A percentile compares a stretch with the other conserved stretches of the same genome.
Conservation (phyloP, 2,888 invertebrate species). For the Sabatieria punctata region DNA sequence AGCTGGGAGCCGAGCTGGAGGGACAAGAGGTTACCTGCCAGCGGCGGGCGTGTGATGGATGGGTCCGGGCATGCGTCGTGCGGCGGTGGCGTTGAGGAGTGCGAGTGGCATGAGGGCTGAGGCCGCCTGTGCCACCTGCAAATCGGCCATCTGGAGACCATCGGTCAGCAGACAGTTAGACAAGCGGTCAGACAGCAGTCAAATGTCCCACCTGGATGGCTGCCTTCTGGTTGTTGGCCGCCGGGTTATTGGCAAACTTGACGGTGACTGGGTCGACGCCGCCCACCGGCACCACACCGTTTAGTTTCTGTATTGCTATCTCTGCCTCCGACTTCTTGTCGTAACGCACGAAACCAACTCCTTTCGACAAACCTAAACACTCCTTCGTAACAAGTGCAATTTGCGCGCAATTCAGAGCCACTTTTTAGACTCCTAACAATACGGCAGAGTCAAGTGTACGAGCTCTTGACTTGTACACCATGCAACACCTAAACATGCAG, state of each 20-base stretch:
- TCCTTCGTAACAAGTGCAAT: not conserved
- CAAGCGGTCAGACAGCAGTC: no score
- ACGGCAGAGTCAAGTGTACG: no score
- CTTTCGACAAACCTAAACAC: constrained; percentile 58
- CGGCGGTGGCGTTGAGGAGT: constrained; percentile 14
- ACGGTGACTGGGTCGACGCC: constrained; percentile 71
- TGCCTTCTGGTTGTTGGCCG: constrained; percentile 34
- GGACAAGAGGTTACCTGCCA: constrained; percentile 13
- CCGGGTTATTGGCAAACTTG: constrained; percentile 78
- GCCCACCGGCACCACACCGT: constrained; percentile 69
- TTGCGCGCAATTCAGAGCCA: no score
- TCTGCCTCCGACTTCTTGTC: constrained; percentile 77
- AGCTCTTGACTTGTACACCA: no score
- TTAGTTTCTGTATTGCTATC: constrained; percentile 69
- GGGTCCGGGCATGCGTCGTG: constrained; percentile 39
- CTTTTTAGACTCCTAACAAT: no score
- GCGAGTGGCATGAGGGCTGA: constrained; percentile 17
- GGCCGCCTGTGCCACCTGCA: constrained; percentile 27
- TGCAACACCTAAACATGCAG: no score
- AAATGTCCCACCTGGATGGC: constrained; percentile 15
- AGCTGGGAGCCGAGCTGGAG: no score
- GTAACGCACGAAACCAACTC: constrained; percentile 80
- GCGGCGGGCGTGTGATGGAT: constrained; percentile 11
- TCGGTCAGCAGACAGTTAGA: not conserved
- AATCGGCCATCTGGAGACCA: not conserved